A percentile compares a stretch with the other conserved stretches of the same genome.
Conservation (phyloP, 1,140 invertebrate species). For the Temnothorax longispinosus region DNA sequence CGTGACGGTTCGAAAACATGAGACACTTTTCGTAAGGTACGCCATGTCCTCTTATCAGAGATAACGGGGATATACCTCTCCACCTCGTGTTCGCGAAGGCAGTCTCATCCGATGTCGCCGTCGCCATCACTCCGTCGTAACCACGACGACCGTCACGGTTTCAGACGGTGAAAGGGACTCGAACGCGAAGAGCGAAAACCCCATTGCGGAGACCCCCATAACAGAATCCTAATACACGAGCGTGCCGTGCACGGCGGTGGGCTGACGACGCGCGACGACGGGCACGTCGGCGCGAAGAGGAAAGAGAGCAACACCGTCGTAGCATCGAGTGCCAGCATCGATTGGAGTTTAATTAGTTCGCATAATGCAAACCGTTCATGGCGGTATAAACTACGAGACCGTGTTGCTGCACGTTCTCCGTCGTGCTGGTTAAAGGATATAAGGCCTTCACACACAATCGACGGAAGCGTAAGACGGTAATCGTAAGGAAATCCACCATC, state of each 20-base stretch:
- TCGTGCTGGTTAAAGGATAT: constrained; percentile 45
- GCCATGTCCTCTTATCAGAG: constrained; percentile 11
- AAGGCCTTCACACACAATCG: no score
- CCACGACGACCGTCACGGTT: constrained; percentile 1
- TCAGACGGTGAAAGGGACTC: constrained; percentile 13
- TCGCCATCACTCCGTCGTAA: neutral
- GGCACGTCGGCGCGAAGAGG: constrained; percentile 54
- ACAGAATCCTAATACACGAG: neutral
- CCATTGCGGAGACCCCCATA: neutral
- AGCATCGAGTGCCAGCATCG: constrained; percentile 69
- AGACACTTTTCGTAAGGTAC: neutral
- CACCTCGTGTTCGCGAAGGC: neutral
- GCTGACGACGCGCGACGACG: constrained; percentile 5
- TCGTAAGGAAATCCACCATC: no score
- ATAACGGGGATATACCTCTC: neutral
- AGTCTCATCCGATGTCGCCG: constrained; percentile 6
- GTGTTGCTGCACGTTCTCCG: neutral
- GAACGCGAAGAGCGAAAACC: constrained; percentile 13
- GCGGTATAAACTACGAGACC: constrained; percentile 28
- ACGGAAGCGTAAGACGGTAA: no score
- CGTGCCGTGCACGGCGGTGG: neutral
- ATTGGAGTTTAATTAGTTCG: constrained; percentile 82
- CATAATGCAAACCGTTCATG: constrained; percentile 76
- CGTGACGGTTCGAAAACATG: constrained; percentile 42
- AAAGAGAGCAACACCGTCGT: constrained; percentile 47